A percentile compares a stretch with the other conserved stretches of the same genome.
These are phyloP conservation scores for Thereva unica DNA, from an alignment of 2,888 invertebrate species.

Conservation along the genomic window DNA sequence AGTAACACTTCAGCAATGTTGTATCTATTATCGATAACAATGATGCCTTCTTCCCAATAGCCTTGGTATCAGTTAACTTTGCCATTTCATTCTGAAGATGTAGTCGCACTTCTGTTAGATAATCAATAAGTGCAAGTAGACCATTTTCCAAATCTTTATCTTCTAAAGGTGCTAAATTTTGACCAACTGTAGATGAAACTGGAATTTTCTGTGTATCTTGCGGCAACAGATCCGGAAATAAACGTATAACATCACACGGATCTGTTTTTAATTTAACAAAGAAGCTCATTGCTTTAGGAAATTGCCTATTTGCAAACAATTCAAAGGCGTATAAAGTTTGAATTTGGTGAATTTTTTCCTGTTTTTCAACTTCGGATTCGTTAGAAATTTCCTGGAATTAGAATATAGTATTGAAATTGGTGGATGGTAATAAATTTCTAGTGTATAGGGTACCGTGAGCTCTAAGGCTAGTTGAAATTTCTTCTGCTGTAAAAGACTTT, in stretches of 20 bases:
- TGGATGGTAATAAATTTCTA: no score
- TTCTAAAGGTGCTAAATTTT: slow-evolving; percentile 61
- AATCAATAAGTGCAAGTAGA: slow-evolving; percentile 84
- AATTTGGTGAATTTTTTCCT: slow-evolving; percentile 81
- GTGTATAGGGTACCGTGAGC: slow-evolving; percentile 72
- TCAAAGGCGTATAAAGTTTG: slow-evolving; percentile 89
- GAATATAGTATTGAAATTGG: no score
- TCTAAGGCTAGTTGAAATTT: slow-evolving; percentile 93
- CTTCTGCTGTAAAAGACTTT: slow-evolving; percentile 82
- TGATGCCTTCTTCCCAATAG: slow-evolving; percentile 57
- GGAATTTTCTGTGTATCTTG: slow-evolving; percentile 49
- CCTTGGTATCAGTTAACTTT: slow-evolving; percentile 53
- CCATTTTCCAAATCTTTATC: slow-evolving; percentile 88
- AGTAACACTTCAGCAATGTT: slow-evolving; percentile 93
- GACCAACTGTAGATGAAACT: slow-evolving; percentile 46
- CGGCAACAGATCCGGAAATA: slow-evolving; percentile 83
- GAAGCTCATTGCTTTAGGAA: slow-evolving; percentile 87
- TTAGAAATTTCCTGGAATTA: slow-evolving; percentile 75
- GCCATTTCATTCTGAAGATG: slow-evolving; percentile 60
- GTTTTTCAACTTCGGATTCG: slow-evolving; percentile 78
- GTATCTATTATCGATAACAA: slow-evolving; percentile 94
- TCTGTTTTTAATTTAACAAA: slow-evolving; percentile 90
- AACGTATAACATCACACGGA: slow-evolving; percentile 91
- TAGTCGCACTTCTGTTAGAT: slow-evolving; percentile 76
- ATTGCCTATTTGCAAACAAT: slow-evolving; percentile 86